A percentile compares a stretch with the other conserved stretches of the same genome.
phyloP scores from a whole-genome alignment of 2,888 invertebrate genomes.

The Craniophora ligustri region DNA sequence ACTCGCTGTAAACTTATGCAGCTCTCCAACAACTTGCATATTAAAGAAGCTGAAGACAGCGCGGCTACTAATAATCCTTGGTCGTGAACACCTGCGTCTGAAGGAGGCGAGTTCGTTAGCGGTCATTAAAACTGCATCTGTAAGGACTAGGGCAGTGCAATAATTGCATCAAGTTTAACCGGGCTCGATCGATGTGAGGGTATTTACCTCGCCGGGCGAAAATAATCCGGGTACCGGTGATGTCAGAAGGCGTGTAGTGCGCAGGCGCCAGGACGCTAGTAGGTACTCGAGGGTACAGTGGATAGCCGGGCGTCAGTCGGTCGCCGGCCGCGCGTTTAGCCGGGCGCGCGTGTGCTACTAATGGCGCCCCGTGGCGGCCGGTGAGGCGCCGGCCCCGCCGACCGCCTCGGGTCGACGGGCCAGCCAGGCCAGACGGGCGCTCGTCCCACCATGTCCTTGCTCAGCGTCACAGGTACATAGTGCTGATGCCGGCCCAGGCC shows the following conservation, averaged over 20 bases:
- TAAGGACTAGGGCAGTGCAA: conserved; percentile 85
- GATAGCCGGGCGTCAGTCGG: conserved; percentile 66
- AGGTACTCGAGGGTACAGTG: conserved; percentile 50
- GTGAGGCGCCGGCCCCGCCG: conserved; percentile 88
- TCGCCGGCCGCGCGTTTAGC: conserved; percentile 84
- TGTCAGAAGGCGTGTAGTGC: conserved; percentile 73
- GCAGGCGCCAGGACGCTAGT: conserved; percentile 66
- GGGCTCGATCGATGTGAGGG: conserved; percentile 88
- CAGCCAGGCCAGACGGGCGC: conserved; percentile 76
- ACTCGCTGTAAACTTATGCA: conserved; percentile 32
- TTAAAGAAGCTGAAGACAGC: conserved; percentile 27
- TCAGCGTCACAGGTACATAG: conserved; percentile 87
- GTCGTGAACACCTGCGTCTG: conserved; percentile 21
- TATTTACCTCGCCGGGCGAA: conserved; percentile 88
- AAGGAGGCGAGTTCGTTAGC: conserved; percentile 44
- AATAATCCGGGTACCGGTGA: conserved; percentile 88
- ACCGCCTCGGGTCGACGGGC: conserved; percentile 88
- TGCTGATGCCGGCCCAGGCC: conserved; percentile 61
- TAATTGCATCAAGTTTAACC: conserved; percentile 88
- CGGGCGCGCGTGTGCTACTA: conserved; percentile 81
- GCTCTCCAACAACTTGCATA: conserved; percentile 10
- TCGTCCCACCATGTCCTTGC: conserved; percentile 87
- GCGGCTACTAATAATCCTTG: conserved; percentile 13
- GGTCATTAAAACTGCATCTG: conserved; percentile 74
- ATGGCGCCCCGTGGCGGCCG: conserved; percentile 88